phyloP scores from a whole-genome alignment of 2,113 vertebrate species.

The Trogon melanurus region DNA sequence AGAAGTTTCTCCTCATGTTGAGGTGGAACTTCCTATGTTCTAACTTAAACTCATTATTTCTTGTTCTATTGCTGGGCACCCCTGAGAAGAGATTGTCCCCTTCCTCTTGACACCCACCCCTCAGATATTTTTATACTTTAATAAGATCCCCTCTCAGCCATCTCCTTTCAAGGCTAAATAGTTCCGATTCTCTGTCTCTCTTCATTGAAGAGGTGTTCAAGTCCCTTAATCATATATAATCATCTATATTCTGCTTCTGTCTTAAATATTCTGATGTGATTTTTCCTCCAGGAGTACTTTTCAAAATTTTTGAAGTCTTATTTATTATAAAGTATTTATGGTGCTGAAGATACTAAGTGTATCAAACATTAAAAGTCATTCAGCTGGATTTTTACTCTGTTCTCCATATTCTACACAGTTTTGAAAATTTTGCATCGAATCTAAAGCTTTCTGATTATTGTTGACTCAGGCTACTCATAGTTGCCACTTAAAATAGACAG shows the following conservation, averaged over 20 bases:
- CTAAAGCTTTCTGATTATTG: neutral
- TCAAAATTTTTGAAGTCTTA: neutral
- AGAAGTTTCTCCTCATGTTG: no score
- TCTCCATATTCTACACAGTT: neutral
- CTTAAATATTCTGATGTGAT: neutral
- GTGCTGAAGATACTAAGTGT: neutral
- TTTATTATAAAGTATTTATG: neutral
- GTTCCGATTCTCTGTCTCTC: no score
- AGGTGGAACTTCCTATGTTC: no score
- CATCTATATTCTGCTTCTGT: neutral
- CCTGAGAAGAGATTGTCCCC: no score
- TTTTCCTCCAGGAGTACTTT: neutral
- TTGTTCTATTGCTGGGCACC: no score
- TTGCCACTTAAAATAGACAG: neutral
- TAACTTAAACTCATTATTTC: no score
- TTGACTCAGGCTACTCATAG: neutral
- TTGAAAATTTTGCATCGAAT: neutral
- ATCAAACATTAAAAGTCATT: neutral
- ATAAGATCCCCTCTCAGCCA: no score
- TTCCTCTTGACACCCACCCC: no score
- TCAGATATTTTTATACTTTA: no score
- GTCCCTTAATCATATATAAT: no score
- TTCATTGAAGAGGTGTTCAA: no score
- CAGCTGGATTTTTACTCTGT: neutral
- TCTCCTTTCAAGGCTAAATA: no score